phyloP scores from a whole-genome alignment of 2,113 vertebrate genomes.

The Nibea coibor region DNA sequence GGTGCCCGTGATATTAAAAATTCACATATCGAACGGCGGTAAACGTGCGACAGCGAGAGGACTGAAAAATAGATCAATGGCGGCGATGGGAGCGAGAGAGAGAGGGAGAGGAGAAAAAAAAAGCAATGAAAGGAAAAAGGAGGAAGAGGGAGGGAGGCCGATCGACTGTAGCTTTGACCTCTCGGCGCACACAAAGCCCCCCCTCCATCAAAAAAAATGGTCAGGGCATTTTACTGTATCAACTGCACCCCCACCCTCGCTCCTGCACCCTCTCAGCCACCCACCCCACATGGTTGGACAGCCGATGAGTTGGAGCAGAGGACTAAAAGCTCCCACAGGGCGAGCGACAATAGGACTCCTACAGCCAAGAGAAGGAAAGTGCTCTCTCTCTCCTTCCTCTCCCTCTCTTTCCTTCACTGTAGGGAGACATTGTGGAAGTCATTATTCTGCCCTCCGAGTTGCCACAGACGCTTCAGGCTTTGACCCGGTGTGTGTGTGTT shows the following conservation, averaged over 20 bases:
- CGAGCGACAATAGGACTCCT: slow-evolving; percentile 72
- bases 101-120: neutral
- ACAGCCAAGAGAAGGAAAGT: slow-evolving; percentile 63
- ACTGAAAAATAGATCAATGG: slow-evolving; percentile 68
- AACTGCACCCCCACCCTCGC: slow-evolving; percentile 50
- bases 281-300: slow-evolving; percentile 64
- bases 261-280: slow-evolving; percentile 50
- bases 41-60: slow-evolving; percentile 37
- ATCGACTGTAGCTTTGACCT: slow-evolving; percentile 72
- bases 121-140: slow-evolving; percentile 35
- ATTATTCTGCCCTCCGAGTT: slow-evolving; percentile 71
- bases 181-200: slow-evolving; percentile 49
- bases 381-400: slow-evolving; percentile 63
- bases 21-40: slow-evolving; percentile 34
- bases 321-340: slow-evolving; percentile 75
- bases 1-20: slow-evolving; percentile 58
- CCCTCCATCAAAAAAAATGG: slow-evolving; percentile 12
- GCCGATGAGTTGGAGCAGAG: slow-evolving; percentile 69
- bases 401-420: slow-evolving; percentile 54
- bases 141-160: slow-evolving; percentile 43
- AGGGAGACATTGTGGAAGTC: slow-evolving; percentile 71
- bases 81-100: slow-evolving; percentile 27
- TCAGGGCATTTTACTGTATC: slow-evolving; percentile 66
- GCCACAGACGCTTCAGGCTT: slow-evolving; percentile 45
- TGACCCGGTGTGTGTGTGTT: slow-evolving; percentile 43